Base-by-base conservation (phyloP, 1,140 invertebrate species). In the Pomacea maculata region DNA sequence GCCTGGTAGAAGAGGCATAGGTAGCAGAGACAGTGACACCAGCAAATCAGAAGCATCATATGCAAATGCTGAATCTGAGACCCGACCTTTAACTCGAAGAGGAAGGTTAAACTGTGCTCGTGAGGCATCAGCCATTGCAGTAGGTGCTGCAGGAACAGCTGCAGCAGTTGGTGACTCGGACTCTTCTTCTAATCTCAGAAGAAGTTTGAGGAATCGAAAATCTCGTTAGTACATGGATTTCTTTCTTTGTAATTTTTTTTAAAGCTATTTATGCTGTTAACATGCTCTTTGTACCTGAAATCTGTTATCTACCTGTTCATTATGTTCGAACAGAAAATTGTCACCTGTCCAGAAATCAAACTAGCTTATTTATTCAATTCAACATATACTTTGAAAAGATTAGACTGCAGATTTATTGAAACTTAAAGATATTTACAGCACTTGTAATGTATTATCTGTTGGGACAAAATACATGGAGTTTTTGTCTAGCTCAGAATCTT, bases 131-230 rank as follows among this genome's bases (percentile, higher is more conserved):
- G 67, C 29, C 25, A 10, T 19, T 11, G 19, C 67, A 52, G 77
- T 25, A n/a, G 8, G 17, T 78, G 64, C 29, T 34, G 15, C 75
- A 45, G 64, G 12, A 25, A 4, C 45, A 34, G 21, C 14, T 25
- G 17, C 77, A 57, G 34, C 52, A 25, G 19, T 6, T 25, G 63
- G 55, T 10, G 67, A 52, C 21, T n/a, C 29, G 2, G 21, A 57
- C 15, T 68, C 67, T 57, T 45, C 19, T 2, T 70, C 77, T 14
- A 67, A 65, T 65, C n/a, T 54, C 34, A 70, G 19, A 71, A 64
- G 77, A 64, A 78, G 77, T 57, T 67, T 78, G 12, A 65, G 77
- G 29, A 68, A 54, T 57, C 77, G 77, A 17, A 78, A 78, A 71
- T 68, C 67, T 78, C 67, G 29, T 17, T 78, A 54, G 67, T 17